Percentiles rank a stretch among this genome's conserved stretches.
Conservation (phyloP, 2,113 vertebrate genomes). For the Triplophysa siluroides region DNA sequence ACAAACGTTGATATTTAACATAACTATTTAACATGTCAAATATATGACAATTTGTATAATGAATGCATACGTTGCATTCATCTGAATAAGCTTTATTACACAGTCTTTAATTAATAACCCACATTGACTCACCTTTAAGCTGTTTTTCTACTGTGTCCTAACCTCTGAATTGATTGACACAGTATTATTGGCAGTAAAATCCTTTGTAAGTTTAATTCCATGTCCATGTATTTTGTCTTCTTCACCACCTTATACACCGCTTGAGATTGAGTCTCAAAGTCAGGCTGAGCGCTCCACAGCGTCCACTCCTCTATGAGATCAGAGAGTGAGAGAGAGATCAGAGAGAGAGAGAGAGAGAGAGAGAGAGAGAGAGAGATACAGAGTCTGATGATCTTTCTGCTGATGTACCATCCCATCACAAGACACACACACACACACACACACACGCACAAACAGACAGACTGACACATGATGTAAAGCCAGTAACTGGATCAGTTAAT, state of each 20-base stretch:
- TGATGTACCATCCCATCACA: slow-evolving; percentile 31
- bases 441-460: slow-evolving; percentile 17
- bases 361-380: slow-evolving; percentile 18
- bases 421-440: slow-evolving; percentile 33
- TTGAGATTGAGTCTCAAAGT: slow-evolving; percentile 14
- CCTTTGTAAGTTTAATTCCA: slow-evolving; percentile 69
- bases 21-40: too few species aligned
- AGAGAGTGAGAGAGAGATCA: slow-evolving; percentile 55
- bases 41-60: too few species aligned
- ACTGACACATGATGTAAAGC: slow-evolving; percentile 1
- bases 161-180: slow-evolving; percentile 45
- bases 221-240: slow-evolving; percentile 54
- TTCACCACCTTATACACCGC: background rate
- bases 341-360: slow-evolving; percentile 14
- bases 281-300: slow-evolving; percentile 31
- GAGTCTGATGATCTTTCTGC: slow-evolving; percentile 18
- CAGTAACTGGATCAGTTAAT: slow-evolving; percentile 68
- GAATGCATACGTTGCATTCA: too few species aligned
- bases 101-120: background rate
- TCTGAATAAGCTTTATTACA: background rate
- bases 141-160: slow-evolving; percentile 15
- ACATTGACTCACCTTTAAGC: slow-evolving; percentile 23
- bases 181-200: slow-evolving; percentile 58
- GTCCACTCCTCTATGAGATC: slow-evolving; percentile 69
- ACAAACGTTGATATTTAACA: too few species aligned